Evolutionary conservation across 2,113 vertebrate genomes (phyloP), one percentile per base, ranked within the genome.

Genomic region (Melanotaenia duboulayi): DNA sequence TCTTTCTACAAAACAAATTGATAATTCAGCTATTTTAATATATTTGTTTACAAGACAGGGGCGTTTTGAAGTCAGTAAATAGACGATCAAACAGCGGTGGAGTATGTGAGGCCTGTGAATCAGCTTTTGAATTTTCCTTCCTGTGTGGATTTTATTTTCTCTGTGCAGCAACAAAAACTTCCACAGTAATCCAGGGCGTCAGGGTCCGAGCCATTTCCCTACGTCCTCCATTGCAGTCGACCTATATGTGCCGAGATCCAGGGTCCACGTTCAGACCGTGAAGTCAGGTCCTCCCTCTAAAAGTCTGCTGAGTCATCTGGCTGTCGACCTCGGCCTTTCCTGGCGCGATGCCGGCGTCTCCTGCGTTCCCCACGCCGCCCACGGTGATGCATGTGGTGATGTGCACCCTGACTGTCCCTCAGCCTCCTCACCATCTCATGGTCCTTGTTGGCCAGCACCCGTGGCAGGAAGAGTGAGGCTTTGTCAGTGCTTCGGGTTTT

Each of bases 401-500:
- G 92, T 0, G 87, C 80, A 14, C 80, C 82, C 54, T 89, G 75
- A 24, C 84, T 86, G 20, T 91, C 83, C 14, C 94, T 93, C 23
- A 86, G 84, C 28, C 87, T 87, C 4, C 82, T 89, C 70, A 97
- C 95, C 94, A 96, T 93, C 62, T 97, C 96, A 9, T 97, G 96
- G 91, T 98, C 97, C 90, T 94, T 96, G 94, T 92, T 96, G 58
- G 95, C 97, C 81, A 99, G 74, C 60, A 99, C 96, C 4, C 97
- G 93, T 23, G 97, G 97, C 90, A 99, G 90, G 79, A 99, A 99
- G n/a, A 99, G 96, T 0, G 97, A 97, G 0, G 97, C 97, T 88
- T 97, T 98, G 94, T 99, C 97, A 1, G 97, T 98, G 89, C 96
- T 95, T 3, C 96, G 94, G 0, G 97, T 97, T 82, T 96, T 97